Conservation (phyloP, 2,113 vertebrate genomes). For the Laticauda laticaudata region DNA sequence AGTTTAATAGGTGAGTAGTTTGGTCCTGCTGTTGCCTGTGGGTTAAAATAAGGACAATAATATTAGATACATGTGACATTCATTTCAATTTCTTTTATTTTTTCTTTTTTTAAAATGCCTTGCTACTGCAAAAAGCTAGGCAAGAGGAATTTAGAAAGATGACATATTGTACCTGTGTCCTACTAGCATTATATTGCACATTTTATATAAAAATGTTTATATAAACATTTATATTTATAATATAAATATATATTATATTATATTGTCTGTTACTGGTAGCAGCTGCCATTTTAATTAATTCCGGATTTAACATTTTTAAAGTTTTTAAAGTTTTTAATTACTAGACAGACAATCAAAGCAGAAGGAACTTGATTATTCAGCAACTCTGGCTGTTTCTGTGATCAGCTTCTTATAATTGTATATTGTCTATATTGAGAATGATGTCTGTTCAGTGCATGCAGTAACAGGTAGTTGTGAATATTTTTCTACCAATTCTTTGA, state of each 20-base stretch:
- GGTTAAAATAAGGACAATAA: background rate
- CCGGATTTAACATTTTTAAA: background rate
- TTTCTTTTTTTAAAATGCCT: background rate
- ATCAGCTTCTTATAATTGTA: background rate
- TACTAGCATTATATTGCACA: background rate
- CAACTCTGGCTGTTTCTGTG: background rate
- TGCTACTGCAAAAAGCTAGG: background rate
- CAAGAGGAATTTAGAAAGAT: background rate
- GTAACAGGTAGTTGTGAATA: background rate
- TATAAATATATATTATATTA: too few relatives aligned
- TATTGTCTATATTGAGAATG: background rate
- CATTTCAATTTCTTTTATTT: background rate
- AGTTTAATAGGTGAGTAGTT: background rate
- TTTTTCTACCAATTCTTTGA: background rate
- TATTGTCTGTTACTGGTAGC: background rate
- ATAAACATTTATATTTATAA: too few relatives aligned
- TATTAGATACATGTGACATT: background rate
- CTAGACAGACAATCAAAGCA: background rate
- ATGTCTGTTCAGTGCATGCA: accelerated
- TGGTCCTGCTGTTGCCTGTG: background rate
- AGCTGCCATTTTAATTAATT: background rate
- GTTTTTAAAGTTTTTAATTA: background rate
- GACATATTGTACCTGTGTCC: background rate
- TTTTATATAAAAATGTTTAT: too few relatives aligned
- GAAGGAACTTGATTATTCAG: background rate